These are phyloP conservation scores for Patella depressa DNA, from an alignment of 2,888 invertebrate species.

Conservation along the genomic window DNA sequence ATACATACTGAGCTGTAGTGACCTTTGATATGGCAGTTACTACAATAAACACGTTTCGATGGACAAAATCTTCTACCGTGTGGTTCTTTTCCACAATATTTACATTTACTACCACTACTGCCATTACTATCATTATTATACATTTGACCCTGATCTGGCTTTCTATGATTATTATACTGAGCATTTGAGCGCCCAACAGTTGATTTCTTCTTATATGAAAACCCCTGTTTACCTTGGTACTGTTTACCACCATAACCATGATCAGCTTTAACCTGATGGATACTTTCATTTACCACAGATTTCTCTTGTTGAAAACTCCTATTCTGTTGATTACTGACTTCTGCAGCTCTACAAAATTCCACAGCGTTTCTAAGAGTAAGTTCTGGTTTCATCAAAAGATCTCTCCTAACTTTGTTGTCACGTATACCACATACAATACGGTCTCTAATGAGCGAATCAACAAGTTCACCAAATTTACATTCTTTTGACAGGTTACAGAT, in stretches of 20 bases:
- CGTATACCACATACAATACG: constrained; percentile 24
- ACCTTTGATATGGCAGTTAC: constrained; percentile 21
- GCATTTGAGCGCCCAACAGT: too few relatives aligned
- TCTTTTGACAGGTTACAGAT: constrained; percentile 6
- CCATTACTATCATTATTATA: neutral
- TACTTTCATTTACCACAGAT: too few relatives aligned
- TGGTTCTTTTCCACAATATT: constrained; percentile 20
- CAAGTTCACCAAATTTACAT: constrained; percentile 19
- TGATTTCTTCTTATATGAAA: neutral
- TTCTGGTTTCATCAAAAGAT: constrained; percentile 11
- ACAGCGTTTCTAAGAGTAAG: constrained; percentile 17
- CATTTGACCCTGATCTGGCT: neutral
- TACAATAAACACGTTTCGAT: constrained; percentile 19
- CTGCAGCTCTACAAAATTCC: constrained; percentile 16
- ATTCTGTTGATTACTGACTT: constrained; percentile 12
- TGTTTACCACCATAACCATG: too few relatives aligned
- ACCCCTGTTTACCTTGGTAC: too few relatives aligned
- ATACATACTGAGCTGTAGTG: constrained; percentile 25
- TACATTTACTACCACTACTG: constrained; percentile 18
- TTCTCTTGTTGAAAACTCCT: too few relatives aligned
- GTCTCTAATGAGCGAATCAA: constrained; percentile 20
- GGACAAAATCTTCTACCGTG: constrained; percentile 22
- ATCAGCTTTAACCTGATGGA: too few relatives aligned
- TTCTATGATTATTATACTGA: neutral
- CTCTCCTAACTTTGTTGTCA: constrained; percentile 4